These are phyloP conservation scores for Idaea aversata DNA, from an alignment of 2,888 invertebrate genomes.

Conservation along the genomic window DNA sequence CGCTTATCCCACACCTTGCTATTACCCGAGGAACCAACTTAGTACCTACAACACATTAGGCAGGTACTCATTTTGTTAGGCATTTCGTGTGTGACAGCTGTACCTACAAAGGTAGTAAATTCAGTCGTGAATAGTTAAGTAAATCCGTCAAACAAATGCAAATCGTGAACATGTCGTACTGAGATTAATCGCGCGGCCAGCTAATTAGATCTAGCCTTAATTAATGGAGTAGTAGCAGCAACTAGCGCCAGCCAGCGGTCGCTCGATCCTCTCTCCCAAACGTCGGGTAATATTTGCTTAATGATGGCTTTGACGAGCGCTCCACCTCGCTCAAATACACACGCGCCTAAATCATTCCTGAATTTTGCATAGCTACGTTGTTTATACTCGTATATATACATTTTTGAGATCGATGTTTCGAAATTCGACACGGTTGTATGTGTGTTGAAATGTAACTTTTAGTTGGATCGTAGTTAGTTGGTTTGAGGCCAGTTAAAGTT, in stretches of 20 bases:
- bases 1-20: background rate
- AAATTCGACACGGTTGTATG: background rate
- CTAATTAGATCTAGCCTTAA: conserved; percentile 52
- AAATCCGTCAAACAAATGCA: conserved; percentile 28
- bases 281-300: conserved; percentile 47
- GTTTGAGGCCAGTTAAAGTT: conserved; percentile 13
- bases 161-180: conserved; percentile 28
- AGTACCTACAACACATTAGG: background rate
- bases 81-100: conserved; percentile 12
- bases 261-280: conserved; percentile 24
- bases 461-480: background rate
- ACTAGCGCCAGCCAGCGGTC: background rate
- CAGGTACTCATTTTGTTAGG: conserved; percentile 10
- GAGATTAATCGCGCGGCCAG: conserved; percentile 37
- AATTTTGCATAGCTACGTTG: conserved; percentile 24
- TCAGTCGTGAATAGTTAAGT: conserved; percentile 14
- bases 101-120: background rate
- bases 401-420: background rate
- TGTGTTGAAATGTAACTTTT: background rate
- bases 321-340: conserved; percentile 33
- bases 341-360: conserved; percentile 33
- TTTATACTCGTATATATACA: background rate
- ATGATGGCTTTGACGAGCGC: conserved; percentile 45
- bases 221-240: conserved; percentile 44
- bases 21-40: background rate